These are phyloP conservation scores for Medauroidea extradentata DNA, from an alignment of 1,140 invertebrate genomes.

Conservation along the genomic window DNA sequence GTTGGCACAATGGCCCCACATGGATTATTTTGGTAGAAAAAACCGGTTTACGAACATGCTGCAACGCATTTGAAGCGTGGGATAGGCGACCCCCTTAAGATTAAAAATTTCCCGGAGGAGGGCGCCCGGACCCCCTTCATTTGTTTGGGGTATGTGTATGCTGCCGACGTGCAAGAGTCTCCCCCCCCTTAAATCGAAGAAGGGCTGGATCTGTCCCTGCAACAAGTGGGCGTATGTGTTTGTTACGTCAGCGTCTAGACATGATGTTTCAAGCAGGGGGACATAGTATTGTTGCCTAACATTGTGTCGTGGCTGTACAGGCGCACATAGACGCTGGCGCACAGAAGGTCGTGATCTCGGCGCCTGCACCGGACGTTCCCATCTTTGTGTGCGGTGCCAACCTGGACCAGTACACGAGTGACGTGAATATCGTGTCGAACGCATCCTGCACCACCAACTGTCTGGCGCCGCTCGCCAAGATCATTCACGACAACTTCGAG, in stretches of 20 bases:
- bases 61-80: too few relatives aligned
- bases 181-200: too few relatives aligned
- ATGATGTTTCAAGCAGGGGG: not conserved
- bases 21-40: too few relatives aligned
- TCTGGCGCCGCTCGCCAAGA: slow-evolving; percentile 75
- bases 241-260: not conserved
- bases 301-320: slow-evolving; percentile 23
- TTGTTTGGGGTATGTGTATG: too few relatives aligned
- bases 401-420: slow-evolving; percentile 54
- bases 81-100: too few relatives aligned
- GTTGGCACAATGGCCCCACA: too few relatives aligned
- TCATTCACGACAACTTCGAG: slow-evolving; percentile 76
- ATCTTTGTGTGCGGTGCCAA: slow-evolving; percentile 80
- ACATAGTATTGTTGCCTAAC: slow-evolving; percentile 13
- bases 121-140: too few relatives aligned
- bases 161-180: too few relatives aligned
- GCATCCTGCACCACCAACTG: slow-evolving; percentile 90
- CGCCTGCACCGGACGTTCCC: slow-evolving; percentile 68
- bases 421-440: slow-evolving; percentile 61
- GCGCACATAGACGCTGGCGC: slow-evolving; percentile 62
- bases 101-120: too few relatives aligned
- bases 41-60: too few relatives aligned
- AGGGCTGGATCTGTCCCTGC: not conserved
- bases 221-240: not conserved
- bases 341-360: slow-evolving; percentile 70